These are phyloP conservation scores for Tenrec ecaudatus DNA, from an alignment of 2,113 vertebrate species.

Conservation along the genomic window DNA sequence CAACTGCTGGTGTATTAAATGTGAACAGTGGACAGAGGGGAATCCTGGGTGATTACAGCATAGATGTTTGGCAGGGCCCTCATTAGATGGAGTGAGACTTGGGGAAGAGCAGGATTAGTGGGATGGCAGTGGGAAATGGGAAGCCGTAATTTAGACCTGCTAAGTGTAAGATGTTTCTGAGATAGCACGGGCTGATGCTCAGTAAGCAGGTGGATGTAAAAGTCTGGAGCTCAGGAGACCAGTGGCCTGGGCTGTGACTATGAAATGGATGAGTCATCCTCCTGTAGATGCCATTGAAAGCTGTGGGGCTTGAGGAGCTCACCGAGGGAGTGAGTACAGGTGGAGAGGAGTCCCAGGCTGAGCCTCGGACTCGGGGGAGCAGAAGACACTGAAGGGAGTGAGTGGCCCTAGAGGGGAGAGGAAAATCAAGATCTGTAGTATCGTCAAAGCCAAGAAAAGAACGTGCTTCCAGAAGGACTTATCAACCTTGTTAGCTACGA, in stretches of 20 bases:
- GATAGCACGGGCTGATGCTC: background rate
- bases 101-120: background rate
- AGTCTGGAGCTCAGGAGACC: background rate
- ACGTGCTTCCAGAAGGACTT: background rate
- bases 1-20: background rate
- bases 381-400: background rate
- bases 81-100: background rate
- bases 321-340: accelerated
- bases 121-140: background rate
- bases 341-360: background rate
- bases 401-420: background rate
- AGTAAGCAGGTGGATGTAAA: background rate
- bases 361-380: background rate
- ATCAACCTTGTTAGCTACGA: background rate
- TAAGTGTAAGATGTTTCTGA: background rate
- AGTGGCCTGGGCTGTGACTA: background rate
- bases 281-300: background rate
- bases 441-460: background rate
- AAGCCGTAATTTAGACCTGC: background rate
- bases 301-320: background rate
- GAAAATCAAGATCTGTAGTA: background rate
- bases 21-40: background rate
- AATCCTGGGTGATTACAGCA: background rate
- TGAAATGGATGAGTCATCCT: accelerated
- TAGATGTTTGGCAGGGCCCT: background rate